These are phyloP conservation scores for Colossoma macropomum DNA, from an alignment of 2,113 vertebrate genomes.

Conservation along the genomic window DNA sequence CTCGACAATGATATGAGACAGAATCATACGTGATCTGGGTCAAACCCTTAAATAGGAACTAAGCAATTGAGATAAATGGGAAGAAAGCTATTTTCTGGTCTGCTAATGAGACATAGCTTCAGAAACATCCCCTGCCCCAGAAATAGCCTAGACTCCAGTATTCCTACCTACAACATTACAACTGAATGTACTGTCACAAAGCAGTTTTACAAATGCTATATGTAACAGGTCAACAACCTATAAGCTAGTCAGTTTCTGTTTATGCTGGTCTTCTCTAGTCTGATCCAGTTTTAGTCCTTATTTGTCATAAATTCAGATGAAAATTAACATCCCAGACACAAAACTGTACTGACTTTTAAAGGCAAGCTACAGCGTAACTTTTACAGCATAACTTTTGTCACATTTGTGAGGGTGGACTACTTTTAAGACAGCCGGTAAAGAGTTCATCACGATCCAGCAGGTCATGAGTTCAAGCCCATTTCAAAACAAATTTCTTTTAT, in stretches of 20 bases:
- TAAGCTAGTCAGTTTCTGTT: not conserved
- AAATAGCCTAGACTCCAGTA: not conserved
- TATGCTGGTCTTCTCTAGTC: too few species aligned
- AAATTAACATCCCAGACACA: not conserved
- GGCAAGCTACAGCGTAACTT: not conserved
- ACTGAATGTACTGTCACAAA: not conserved
- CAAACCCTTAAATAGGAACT: conserved; percentile 12
- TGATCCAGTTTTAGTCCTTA: not conserved
- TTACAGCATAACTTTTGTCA: not conserved
- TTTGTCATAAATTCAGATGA: not conserved
- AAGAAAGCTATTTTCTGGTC: not conserved
- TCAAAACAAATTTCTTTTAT: not conserved
- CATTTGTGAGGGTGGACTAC: not conserved
- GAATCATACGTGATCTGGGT: conserved; percentile 4
- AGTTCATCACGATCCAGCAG: not conserved
- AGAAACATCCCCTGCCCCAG: not conserved
- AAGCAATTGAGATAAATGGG: not conserved
- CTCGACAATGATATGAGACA: not conserved
- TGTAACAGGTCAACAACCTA: not conserved
- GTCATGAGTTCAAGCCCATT: not conserved
- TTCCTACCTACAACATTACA: not conserved
- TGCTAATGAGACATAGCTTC: not conserved
- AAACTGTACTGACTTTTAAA: not conserved
- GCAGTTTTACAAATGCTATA: not conserved
- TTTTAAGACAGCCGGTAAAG: not conserved